Base-by-base conservation (phyloP, 1,140 invertebrate genomes). In the Telenomus remus region DNA sequence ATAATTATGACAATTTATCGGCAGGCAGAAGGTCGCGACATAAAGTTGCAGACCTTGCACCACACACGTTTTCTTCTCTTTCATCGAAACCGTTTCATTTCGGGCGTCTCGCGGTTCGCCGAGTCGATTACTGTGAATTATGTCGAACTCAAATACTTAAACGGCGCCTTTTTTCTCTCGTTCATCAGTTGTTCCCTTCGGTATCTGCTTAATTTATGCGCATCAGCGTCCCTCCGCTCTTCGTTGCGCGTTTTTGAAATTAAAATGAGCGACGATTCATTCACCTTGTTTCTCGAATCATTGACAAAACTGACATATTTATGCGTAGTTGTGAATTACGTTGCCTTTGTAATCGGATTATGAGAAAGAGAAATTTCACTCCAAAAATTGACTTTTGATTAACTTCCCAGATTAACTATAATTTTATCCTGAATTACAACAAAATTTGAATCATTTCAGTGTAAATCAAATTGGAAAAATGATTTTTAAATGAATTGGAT, bases 21-120 rank as follows among this genome's bases (percentile, higher is more conserved):
- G 35, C 65, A 48, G 65, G 35, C 65, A 48, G 6, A 42, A 69
- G 49, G 16, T n/a, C 27, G 34, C 15, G 55, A 53, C 35, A 50
- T 50, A 55, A 61, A 70, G 50, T 70, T 55, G 56, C 66, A 70
- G 65, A 61, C 66, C 56, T 70, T 70, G 56, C 66, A 48, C 56
- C 60, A 69, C 27, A 49, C 57, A 57, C 42, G 35, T 42, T 47
- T 51, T 44, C 43, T 13, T 44, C 12, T 42, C 1, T 37, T 59
- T 44, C 48, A 68, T 59, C 27, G 48, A 68, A 68, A 57, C 50
- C 35, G 37, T 65, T 66, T 35, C 27, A 55, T 49, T 65, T 64
- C 27, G 13, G 27, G 33, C 33, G 53, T 42, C 11, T 12, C 43
- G 54, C 43, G 19, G 44, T 37, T 53, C 39, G 37, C 39, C 14